Percentiles rank a stretch among this genome's conserved stretches.
phyloP scores from a whole-genome alignment of 1,140 invertebrate genomes.

The Carposina sasakii region DNA sequence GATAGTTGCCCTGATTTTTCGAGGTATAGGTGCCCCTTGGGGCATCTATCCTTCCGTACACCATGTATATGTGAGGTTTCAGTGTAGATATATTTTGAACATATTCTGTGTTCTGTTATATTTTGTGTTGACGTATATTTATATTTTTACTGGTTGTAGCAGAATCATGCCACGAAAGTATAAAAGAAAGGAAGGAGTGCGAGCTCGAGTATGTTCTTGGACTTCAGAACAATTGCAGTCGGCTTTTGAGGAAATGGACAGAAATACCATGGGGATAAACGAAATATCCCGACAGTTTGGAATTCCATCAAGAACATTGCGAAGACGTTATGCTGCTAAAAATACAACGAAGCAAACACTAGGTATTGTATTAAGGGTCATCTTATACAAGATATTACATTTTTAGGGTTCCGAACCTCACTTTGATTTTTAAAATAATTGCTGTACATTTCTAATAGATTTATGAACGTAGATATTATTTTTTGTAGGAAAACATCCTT shows the following conservation, averaged over 20 bases:
- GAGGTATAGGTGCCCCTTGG: constrained; percentile 15
- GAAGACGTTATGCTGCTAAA: constrained; percentile 24
- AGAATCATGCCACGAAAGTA: constrained; percentile 22
- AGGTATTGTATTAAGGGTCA: too few relatives aligned
- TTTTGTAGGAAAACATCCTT: too few relatives aligned
- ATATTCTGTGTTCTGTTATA: too few relatives aligned
- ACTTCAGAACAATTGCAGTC: constrained; percentile 20
- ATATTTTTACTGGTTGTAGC: constrained; percentile 16
- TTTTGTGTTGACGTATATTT: too few relatives aligned
- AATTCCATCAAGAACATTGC: constrained; percentile 27
- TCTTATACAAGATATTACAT: too few relatives aligned
- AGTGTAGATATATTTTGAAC: constrained; percentile 5
- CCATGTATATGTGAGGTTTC: too few relatives aligned
- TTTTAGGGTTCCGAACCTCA: too few relatives aligned
- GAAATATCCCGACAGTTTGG: constrained; percentile 29
- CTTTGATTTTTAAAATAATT: too few relatives aligned
- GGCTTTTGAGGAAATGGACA: constrained; percentile 26
- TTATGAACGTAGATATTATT: too few relatives aligned
- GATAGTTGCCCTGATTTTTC: constrained; percentile 18
- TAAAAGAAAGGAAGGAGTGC: constrained; percentile 20
- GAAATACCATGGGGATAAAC: constrained; percentile 23
- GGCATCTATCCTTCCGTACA: constrained; percentile 18
- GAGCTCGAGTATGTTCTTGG: constrained; percentile 26
- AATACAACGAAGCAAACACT: constrained; percentile 14
- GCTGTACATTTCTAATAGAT: too few relatives aligned